These are phyloP conservation scores for Salvator merianae DNA, from an alignment of 2,113 vertebrate species.

Conservation along the genomic window DNA sequence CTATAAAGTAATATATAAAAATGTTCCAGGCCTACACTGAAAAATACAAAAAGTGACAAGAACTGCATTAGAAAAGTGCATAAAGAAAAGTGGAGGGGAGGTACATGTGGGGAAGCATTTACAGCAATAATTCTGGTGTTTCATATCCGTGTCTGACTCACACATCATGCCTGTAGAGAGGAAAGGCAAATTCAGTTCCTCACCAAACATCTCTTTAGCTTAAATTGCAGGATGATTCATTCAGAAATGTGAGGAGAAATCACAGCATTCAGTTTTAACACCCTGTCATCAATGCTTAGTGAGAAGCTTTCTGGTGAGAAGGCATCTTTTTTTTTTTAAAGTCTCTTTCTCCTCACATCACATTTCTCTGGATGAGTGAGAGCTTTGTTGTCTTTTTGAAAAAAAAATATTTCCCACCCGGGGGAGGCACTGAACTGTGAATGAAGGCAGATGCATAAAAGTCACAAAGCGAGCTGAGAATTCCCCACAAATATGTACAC, in stretches of 20 bases:
- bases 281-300: neutral
- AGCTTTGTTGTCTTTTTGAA: neutral
- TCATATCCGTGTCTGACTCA: conserved; percentile 5
- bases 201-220: neutral
- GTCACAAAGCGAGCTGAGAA: neutral
- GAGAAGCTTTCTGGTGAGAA: neutral
- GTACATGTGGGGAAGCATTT: neutral
- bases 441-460: conserved; percentile 1
- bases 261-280: conserved; percentile 15
- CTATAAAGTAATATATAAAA: neutral
- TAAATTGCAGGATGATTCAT: fast-evolving
- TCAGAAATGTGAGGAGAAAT: conserved; percentile 19
- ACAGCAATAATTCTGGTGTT: neutral
- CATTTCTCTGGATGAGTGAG: neutral
- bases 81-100: neutral
- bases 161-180: neutral
- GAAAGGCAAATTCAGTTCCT: neutral
- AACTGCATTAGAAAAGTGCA: neutral
- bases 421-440: neutral
- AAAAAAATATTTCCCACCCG: neutral
- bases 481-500: neutral
- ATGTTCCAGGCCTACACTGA: neutral
- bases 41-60: neutral
- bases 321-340: neutral
- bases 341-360: no score